Evolutionary conservation across 1,140 invertebrate genomes (phyloP), one percentile per base, ranked within the genome.

Genomic region (Drosophila repleta): DNA sequence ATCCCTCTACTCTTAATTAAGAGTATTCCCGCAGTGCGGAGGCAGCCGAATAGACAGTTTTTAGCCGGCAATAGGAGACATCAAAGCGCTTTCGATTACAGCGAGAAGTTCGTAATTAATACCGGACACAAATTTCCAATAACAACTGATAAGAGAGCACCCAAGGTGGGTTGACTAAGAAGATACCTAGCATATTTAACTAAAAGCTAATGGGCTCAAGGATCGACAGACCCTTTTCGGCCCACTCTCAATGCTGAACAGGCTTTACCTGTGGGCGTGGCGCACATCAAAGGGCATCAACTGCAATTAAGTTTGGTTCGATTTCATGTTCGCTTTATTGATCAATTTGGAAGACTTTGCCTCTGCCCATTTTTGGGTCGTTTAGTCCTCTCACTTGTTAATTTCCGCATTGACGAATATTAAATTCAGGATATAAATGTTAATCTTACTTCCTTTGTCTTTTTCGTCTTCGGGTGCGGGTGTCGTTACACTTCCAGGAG

Each of bases 381-480:
- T 17, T 55, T 41, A 29, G 18, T 17, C 20, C 17, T 24, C 10
- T n/a, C 39, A 18, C 43, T 69, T 81, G 43, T 67, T 74, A 4
- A 85, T 57, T 70, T 87, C 61, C 3, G 76, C 69, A 52, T 85
- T 87, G 4, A 87, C 49, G 21, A 74, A 53, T 29, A 87, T 81
- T 26, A 85, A 62, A 64, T 85, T 85, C 1, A 85, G 65, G n/a
- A 85, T 74, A 49, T 77, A 87, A 60, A 81, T 71, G 51, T 85
- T 85, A 26, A 79, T 80, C 8, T 62, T 29, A 17, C 35, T 13
- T 5, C 41, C 71, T 15, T 55, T 56, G 20, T 10, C 53, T 3
- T 58, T 72, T n/a, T 73, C 74, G 26, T 70, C 79, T 0, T 51
- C 48, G 10, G 74, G 73, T 1, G 60, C 41, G 0, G 41, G 26